Base-by-base conservation (phyloP, 2,113 vertebrate genomes). In the Colossoma macropomum region DNA sequence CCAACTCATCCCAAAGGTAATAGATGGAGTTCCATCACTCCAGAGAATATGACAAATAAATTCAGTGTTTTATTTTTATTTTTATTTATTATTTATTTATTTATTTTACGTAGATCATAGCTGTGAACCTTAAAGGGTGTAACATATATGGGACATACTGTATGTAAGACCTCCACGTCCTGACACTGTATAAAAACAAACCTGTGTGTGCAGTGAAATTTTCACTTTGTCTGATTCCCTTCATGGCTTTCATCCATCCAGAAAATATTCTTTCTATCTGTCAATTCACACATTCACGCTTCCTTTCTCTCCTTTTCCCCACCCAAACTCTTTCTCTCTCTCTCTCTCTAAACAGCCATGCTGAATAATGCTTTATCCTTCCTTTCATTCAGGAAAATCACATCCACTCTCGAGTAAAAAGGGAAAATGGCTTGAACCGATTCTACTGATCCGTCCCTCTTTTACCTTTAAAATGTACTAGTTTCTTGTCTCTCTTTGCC, bases 341-440 rank as follows among this genome's bases (percentile, higher is more conserved):
- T 38, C n/a, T 45, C 19, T 76, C 28, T 30, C 77, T 62, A 70
- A 45, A 70, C 32, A 68, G 75, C 1, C 72, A 30, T 2, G 45
- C 30, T 70, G 65, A 80, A 83, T 75, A 56, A 45, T 52, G 75
- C 71, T 60, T 75, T 75, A 69, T 75, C 38, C 77, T 45, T 75
- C 70, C 56, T 70, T 38, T 63, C 63, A 81, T 34, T 69, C 50
- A 63, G 12, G 59, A 48, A 81, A 85, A 34, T 38, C 32, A 68
- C 28, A 30, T 62, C 23, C 54, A 38, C 30, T 17, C 71, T 66
- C 73, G 56, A 19, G 25, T 6, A 73, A 34, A 32, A n/a, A 59
- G 15, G 56, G n/a, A n/a, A 52, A 60, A 16, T 16, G 15, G n/a
- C 4, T 15, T 75, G 16, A 30, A 76, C 27, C 59, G 77, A 79